Evolutionary conservation across 1,140 invertebrate genomes (phyloP).

Genomic region (Camponotus pennsylvanicus): DNA sequence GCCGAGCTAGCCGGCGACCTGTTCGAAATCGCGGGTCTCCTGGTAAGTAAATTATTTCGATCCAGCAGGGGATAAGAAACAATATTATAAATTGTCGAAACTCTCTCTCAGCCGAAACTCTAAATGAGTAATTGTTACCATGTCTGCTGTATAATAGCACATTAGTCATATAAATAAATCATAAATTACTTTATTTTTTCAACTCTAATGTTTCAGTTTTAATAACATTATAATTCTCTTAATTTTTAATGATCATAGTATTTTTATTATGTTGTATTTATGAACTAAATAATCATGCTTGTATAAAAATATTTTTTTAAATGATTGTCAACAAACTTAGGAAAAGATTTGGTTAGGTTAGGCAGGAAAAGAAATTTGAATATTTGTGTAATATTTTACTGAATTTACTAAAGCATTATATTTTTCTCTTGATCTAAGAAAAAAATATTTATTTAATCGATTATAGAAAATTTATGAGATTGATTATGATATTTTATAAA

Average conservation of each 20-base stretch:
- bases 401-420: conserved; percentile 1
- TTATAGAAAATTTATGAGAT: no score
- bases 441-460: not conserved
- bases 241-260: not conserved
- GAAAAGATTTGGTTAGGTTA: not conserved
- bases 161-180: conserved; percentile 49
- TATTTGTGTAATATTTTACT: not conserved
- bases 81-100: not conserved
- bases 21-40: conserved; percentile 74
- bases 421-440: not conserved
- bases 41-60: conserved; percentile 75
- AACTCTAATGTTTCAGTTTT: not conserved
- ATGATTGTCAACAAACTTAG: not conserved
- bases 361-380: conserved; percentile 11
- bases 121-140: not conserved
- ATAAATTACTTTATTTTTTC: conserved; percentile 50
- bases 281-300: not conserved
- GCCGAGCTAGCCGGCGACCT: conserved; percentile 77
- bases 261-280: conserved; percentile 12
- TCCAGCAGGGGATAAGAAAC: not conserved
- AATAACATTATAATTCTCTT: not conserved
- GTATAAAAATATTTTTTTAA: not conserved
- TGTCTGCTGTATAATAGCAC: conserved; percentile 21
- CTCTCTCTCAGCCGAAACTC: not conserved
- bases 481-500: not conserved